Evolutionary conservation across 2,797 vertebrate genomes (phyloP).

Genomic region (Hylomyscus alleni): DNA sequence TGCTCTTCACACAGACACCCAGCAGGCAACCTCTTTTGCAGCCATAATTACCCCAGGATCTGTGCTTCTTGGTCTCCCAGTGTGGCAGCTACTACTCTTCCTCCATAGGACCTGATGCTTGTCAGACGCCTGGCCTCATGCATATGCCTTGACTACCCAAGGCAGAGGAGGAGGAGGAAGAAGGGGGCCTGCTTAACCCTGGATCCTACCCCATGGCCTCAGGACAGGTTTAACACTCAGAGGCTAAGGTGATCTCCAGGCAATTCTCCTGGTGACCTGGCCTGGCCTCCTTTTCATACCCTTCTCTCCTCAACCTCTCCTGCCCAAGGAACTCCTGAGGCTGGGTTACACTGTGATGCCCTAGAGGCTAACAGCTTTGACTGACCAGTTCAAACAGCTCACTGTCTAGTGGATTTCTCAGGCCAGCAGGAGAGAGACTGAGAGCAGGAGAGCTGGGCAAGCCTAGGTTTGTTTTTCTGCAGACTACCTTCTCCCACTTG

Average conservation of each 20-base stretch:
- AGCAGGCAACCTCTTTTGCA: neutral
- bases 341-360: conserved; percentile 58
- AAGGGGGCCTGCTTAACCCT: neutral
- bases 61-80: neutral
- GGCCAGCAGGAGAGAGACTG: conserved; percentile 84
- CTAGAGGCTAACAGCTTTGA: conserved; percentile 86
- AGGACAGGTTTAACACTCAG: neutral
- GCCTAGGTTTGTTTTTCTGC: conserved; percentile 87
- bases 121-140: neutral
- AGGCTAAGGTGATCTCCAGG: neutral
- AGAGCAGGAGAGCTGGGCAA: conserved; percentile 84
- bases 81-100: accelerated
- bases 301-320: conserved; percentile 11
- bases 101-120: neutral
- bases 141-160: neutral
- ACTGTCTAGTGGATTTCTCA: conserved; percentile 85
- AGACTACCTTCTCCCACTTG: conserved; percentile 88
- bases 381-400: conserved; percentile 80
- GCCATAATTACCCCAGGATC: neutral
- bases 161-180: neutral
- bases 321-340: conserved; percentile 63
- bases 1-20: neutral
- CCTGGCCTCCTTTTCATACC: too few species aligned
- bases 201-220: neutral
- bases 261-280: neutral